Base-by-base conservation (phyloP, 2,797 vertebrate genomes). In the Platalea minor region DNA sequence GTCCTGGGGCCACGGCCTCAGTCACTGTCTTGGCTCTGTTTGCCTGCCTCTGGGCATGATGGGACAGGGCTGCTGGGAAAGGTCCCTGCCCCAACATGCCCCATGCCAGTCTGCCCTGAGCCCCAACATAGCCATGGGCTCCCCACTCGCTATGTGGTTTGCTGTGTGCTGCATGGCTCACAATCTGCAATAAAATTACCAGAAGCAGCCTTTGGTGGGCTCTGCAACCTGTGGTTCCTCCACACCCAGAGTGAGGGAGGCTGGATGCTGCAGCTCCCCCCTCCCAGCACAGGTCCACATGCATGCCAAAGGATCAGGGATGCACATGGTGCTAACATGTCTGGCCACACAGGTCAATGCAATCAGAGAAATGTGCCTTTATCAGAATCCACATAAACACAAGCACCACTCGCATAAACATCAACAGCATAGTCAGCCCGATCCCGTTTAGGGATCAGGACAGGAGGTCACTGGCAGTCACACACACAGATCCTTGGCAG, bases 311-410 rank as follows among this genome's bases (percentile, higher is more conserved):
- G 12, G 23, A 21, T 81, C 43, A 70, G 20, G 33, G 28, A 9
- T 45, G 46, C 17, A 61, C 14, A 1, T 5, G 21, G n/a, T 39
- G 35, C 29, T 45, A 26, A 31, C 17, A 2, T 0, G 16, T 9
- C 54, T 13, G 21, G 12, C 41, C 31, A 37, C 35, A 59, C 10
- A 26, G 20, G 21, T 9, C 20, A 45, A 11, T 6, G 23, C 5
- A 46, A 29, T 11, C 3, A 2, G 31, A 80, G 26, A 80, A 69
- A 65, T 0, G 0, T 3, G 13, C 7, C 13, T 53, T 35, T 35
- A 50, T 2, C 18, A 3, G 67, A 67, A 88, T 5, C 7, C 31
- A 48, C 13, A 5, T 26, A 43, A 64, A 85, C 15, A 39, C 23
- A 75, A 72, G 23, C 17, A 33, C 19, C 28, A 19, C 17, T 46